Conservation (phyloP, 1,140 invertebrate species). For the Drosophila truncata region DNA sequence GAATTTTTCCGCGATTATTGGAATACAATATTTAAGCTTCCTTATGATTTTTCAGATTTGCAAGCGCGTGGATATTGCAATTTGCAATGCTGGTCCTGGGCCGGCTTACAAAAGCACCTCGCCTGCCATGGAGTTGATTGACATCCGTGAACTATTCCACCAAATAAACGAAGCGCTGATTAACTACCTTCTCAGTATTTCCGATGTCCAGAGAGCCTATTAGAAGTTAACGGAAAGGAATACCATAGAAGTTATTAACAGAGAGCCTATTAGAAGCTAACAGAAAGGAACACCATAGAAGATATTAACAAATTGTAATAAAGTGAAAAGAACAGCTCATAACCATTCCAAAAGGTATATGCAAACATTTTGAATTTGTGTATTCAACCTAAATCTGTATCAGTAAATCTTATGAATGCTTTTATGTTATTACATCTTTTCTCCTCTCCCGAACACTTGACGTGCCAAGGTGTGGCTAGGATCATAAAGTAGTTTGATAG, state of each 20-base stretch:
- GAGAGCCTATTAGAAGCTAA: too few relatives aligned
- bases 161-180: slow-evolving; percentile 49
- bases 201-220: neutral
- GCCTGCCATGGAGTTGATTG: slow-evolving; percentile 49
- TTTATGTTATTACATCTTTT: neutral
- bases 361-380: neutral
- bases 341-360: neutral
- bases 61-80: slow-evolving; percentile 11
- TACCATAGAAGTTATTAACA: neutral
- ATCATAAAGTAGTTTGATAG: slow-evolving; percentile 56
- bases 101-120: slow-evolving; percentile 31
- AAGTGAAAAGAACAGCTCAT: neutral
- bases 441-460: slow-evolving; percentile 20
- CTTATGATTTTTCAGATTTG: slow-evolving; percentile 16
- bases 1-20: rapidly evolving
- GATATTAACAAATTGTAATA: neutral
- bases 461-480: slow-evolving; percentile 47
- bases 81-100: slow-evolving; percentile 11
- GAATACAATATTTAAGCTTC: neutral
- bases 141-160: slow-evolving; percentile 23
- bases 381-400: neutral
- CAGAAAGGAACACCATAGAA: slow-evolving; percentile 1
- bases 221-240: neutral
- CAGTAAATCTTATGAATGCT: neutral
- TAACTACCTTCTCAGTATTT: slow-evolving; percentile 29